These are phyloP conservation scores for Ophion ellenae DNA, from an alignment of 2,888 invertebrate genomes.

Conservation along the genomic window DNA sequence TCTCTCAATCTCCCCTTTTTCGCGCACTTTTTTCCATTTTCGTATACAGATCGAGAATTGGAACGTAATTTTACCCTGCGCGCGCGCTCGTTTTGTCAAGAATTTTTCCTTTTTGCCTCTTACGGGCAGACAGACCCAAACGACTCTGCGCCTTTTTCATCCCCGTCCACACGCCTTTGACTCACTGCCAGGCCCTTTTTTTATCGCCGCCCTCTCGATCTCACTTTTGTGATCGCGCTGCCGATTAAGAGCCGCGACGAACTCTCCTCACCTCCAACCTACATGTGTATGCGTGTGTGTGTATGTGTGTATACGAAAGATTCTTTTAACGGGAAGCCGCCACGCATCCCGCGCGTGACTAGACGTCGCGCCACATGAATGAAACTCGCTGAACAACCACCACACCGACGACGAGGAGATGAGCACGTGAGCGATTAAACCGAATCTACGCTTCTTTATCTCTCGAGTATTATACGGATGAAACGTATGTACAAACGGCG, in stretches of 20 bases:
- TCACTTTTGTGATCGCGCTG: slow-evolving; percentile 76
- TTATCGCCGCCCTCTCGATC: slow-evolving; percentile 63
- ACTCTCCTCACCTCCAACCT: slow-evolving; percentile 59
- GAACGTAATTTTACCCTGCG: slow-evolving; percentile 61
- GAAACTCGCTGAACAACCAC: slow-evolving; percentile 68
- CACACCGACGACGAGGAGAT: not conserved
- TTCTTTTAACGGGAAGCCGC: slow-evolving; percentile 63
- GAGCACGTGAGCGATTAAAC: slow-evolving; percentile 56
- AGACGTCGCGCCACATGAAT: slow-evolving; percentile 57
- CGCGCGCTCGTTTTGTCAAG: slow-evolving; percentile 47
- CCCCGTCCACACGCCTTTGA: slow-evolving; percentile 53
- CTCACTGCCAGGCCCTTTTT: slow-evolving; percentile 48
- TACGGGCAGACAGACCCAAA: slow-evolving; percentile 22
- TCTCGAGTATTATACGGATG: slow-evolving; percentile 2
- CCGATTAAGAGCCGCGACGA: slow-evolving; percentile 74
- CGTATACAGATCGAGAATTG: not conserved
- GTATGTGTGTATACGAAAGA: not conserved
- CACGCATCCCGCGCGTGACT: slow-evolving; percentile 32
- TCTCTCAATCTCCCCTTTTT: slow-evolving; percentile 10
- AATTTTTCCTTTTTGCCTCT: slow-evolving; percentile 25
- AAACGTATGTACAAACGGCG: not conserved
- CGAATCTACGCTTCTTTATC: slow-evolving; percentile 21
- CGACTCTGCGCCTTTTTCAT: slow-evolving; percentile 50
- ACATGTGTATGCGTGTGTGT: not conserved
- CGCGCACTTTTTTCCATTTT: not conserved